Evolutionary conservation across 2,113 vertebrate genomes (phyloP).

Genomic region (Aphyosemion australe): DNA sequence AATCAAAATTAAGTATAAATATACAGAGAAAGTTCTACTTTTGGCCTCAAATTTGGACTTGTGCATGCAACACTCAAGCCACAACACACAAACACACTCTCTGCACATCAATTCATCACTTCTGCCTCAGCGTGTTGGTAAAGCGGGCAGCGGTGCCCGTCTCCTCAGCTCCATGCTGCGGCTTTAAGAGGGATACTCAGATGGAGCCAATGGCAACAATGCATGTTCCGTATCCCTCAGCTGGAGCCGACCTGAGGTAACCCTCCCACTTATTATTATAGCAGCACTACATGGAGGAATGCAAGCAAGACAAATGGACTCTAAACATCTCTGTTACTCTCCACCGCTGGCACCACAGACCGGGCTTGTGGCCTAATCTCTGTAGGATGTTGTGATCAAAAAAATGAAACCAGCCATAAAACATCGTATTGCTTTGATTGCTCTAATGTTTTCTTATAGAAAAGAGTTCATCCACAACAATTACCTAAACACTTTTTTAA

Average conservation of each 20-base stretch:
- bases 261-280: slow-evolving; percentile 78
- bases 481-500: background rate
- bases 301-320: slow-evolving; percentile 67
- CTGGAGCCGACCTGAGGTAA: slow-evolving; percentile 74
- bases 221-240: slow-evolving; percentile 66
- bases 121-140: slow-evolving; percentile 3
- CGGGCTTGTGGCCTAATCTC: slow-evolving; percentile 47
- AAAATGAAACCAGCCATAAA: background rate
- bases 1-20: background rate
- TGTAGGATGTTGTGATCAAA: slow-evolving; percentile 18
- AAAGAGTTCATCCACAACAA: background rate
- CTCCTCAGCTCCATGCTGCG: slow-evolving; percentile 53
- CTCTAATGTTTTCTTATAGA: background rate
- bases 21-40: background rate
- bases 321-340: slow-evolving; percentile 73
- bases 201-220: slow-evolving; percentile 75
- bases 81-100: slow-evolving; percentile 1
- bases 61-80: background rate
- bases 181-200: slow-evolving; percentile 63
- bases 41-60: background rate
- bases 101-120: slow-evolving; percentile 4
- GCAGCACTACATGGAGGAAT: slow-evolving; percentile 74
- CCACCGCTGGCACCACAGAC: slow-evolving; percentile 51
- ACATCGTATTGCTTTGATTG: background rate
- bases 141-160: slow-evolving; percentile 28